A percentile compares a stretch with the other conserved stretches of the same genome.
phyloP scores from a whole-genome alignment of 2,113 vertebrate genomes.

The Zootoca vivipara region DNA sequence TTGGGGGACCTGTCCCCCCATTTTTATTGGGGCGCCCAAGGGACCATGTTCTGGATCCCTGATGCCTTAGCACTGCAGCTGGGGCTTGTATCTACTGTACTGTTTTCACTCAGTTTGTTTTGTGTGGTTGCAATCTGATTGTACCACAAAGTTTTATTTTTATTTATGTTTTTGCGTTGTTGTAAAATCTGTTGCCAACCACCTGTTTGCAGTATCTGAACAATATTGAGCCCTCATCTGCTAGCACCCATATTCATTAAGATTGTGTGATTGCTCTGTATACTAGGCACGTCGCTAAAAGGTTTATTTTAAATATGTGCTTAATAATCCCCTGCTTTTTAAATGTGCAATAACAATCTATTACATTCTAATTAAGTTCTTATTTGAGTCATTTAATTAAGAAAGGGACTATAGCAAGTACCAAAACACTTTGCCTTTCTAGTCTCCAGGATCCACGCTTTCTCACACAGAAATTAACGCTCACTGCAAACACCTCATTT shows the following conservation, averaged over 20 bases:
- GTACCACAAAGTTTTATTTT: no score
- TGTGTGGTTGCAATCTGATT: no score
- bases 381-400: conserved; percentile 74
- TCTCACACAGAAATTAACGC: neutral
- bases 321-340: conserved; percentile 73
- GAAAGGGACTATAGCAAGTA: conserved; percentile 63
- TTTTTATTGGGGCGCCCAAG: no score
- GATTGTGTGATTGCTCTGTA: conserved; percentile 50
- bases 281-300: conserved; percentile 57
- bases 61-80: no score
- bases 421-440: neutral
- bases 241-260: conserved; percentile 29
- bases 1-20: no score
- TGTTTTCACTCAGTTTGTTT: no score
- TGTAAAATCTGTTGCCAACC: no score
- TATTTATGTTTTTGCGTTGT: no score
- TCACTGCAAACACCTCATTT: conserved; percentile 1
- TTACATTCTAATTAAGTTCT: conserved; percentile 73
- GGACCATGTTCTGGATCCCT: no score
- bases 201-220: no score
- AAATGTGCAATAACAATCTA: conserved; percentile 64
- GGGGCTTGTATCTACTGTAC: no score
- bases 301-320: conserved; percentile 66
- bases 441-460: neutral
- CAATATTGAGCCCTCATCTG: no score